These are phyloP conservation scores for Rhinichthys klamathensis DNA, from an alignment of 2,113 vertebrate genomes.

Conservation along the genomic window DNA sequence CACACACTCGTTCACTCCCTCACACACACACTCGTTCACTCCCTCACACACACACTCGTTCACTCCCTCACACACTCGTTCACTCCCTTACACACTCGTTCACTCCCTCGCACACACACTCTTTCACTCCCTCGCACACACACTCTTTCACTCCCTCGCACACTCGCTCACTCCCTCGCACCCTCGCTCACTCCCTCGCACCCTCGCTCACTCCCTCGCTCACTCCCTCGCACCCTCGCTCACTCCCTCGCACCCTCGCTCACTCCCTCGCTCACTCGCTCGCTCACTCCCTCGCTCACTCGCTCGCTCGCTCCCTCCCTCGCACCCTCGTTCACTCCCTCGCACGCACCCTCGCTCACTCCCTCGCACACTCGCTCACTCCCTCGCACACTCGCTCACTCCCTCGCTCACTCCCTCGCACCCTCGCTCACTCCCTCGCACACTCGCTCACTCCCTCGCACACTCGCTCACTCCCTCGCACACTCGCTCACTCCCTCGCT, in stretches of 20 bases:
- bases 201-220: rapidly evolving
- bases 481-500: rapidly evolving
- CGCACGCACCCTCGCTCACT: rapidly evolving
- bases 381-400: too few relatives aligned
- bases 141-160: background rate
- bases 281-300: background rate
- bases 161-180: background rate
- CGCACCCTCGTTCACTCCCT: constrained; percentile 71
- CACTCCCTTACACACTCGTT: rapidly evolving
- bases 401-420: constrained; percentile 27
- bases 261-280: background rate
- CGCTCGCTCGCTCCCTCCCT: background rate
- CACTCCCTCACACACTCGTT: rapidly evolving
- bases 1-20: background rate
- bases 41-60: too few relatives aligned
- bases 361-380: rapidly evolving
- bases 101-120: too few relatives aligned
- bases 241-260: background rate
- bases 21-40: background rate
- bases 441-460: background rate
- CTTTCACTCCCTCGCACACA: constrained; percentile 19
- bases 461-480: background rate
- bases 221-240: rapidly evolving
- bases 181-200: rapidly evolving
- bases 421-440: background rate